A percentile compares a stretch with the other conserved stretches of the same genome.
These are phyloP conservation scores for Siniperca obscura DNA, from an alignment of 2,797 vertebrate species.

Conservation along the genomic window DNA sequence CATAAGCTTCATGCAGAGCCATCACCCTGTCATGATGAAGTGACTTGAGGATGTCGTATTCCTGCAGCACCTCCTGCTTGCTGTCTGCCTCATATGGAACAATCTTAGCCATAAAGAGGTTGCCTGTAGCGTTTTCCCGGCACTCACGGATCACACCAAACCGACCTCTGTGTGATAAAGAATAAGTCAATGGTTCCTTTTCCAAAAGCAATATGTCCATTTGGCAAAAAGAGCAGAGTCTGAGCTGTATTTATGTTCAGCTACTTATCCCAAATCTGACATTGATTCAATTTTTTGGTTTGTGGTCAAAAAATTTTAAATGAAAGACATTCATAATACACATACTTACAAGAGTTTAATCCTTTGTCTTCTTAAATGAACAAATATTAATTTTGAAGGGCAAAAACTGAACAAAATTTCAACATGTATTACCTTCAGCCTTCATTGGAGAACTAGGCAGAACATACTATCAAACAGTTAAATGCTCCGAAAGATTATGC, in stretches of 20 bases:
- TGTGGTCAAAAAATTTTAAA: no score
- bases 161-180: constrained; percentile 87
- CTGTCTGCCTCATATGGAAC: constrained; percentile 92
- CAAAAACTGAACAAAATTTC: no score
- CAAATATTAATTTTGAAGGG: no score
- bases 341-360: no score
- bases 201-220: background rate
- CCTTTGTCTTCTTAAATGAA: no score
- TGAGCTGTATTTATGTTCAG: background rate
- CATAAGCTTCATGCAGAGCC: constrained; percentile 96
- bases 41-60: constrained; percentile 96
- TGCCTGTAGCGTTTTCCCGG: constrained; percentile 95
- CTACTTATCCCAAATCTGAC: background rate
- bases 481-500: background rate
- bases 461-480: background rate
- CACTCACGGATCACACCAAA: constrained; percentile 96
- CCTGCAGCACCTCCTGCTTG: constrained; percentile 92
- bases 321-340: no score
- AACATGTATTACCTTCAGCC: background rate
- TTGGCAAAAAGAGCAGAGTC: background rate
- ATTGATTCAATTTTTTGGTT: background rate
- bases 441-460: background rate
- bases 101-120: constrained; percentile 97
- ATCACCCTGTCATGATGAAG: constrained; percentile 96
- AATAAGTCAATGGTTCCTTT: background rate